Conservation (phyloP, 2,797 vertebrate genomes). For the Chloroceryle amazona region DNA sequence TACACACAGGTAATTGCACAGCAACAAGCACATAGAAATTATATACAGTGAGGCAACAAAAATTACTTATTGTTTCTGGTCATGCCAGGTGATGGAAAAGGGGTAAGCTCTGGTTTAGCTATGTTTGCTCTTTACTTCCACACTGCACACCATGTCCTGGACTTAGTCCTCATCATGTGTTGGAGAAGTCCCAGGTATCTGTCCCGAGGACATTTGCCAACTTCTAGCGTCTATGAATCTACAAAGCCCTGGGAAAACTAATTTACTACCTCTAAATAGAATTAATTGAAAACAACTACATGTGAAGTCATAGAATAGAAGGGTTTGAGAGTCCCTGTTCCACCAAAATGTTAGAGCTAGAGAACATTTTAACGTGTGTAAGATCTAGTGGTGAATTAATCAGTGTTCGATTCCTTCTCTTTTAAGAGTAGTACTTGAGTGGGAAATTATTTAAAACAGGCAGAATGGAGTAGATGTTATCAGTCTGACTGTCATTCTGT, state of each 20-base stretch:
- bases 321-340: neutral
- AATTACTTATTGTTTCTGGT: neutral
- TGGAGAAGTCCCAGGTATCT: neutral
- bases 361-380: neutral
- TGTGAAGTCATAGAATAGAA: neutral
- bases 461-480: slow-evolving; percentile 28
- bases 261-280: neutral
- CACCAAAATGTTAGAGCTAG: neutral
- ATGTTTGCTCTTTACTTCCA: neutral
- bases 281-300: neutral
- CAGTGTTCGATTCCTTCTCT: neutral
- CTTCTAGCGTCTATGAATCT: neutral
- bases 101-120: neutral
- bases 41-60: neutral
- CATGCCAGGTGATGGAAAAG: neutral
- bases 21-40: neutral
- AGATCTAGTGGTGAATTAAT: slow-evolving; percentile 6
- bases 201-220: neutral
- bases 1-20: neutral
- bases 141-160: neutral
- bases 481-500: slow-evolving; percentile 62
- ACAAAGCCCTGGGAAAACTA: neutral
- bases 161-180: neutral
- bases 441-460: slow-evolving; percentile 30
- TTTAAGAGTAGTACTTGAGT: neutral